These are phyloP conservation scores for Drosophila tsacasi DNA, from an alignment of 1,140 invertebrate species.

Conservation along the genomic window DNA sequence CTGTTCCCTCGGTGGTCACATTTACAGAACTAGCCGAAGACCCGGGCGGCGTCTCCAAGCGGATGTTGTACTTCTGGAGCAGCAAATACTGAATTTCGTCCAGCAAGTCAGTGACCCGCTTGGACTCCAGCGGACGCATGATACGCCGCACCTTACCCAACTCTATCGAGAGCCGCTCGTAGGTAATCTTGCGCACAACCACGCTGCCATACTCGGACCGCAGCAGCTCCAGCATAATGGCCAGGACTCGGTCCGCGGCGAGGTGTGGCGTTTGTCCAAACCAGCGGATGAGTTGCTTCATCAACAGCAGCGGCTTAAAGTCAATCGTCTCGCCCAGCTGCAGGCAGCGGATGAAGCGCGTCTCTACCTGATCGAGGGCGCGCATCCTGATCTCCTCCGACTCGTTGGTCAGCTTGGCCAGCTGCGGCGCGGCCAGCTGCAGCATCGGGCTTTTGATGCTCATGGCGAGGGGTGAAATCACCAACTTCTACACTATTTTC, in stretches of 20 bases:
- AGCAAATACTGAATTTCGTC: conserved; percentile 52
- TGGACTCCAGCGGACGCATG: conserved; percentile 14
- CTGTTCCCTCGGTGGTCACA: neutral
- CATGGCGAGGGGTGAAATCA: neutral
- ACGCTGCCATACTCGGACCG: conserved; percentile 51
- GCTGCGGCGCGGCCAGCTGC: conserved; percentile 30
- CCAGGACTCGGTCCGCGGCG: conserved; percentile 57
- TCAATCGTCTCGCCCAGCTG: conserved; percentile 44
- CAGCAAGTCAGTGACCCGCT: conserved; percentile 40
- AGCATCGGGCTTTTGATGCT: conserved; percentile 1
- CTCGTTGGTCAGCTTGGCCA: conserved; percentile 68
- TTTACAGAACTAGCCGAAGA: neutral
- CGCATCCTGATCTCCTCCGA: conserved; percentile 75
- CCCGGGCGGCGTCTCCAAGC: neutral
- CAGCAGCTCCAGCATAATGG: conserved; percentile 65
- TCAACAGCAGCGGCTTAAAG: conserved; percentile 63
- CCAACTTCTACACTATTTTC: neutral
- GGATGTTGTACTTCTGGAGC: conserved; percentile 19
- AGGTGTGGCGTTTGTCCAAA: conserved; percentile 54
- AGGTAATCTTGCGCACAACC: conserved; percentile 53
- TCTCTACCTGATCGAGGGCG: conserved; percentile 68
- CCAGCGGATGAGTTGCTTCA: conserved; percentile 82
- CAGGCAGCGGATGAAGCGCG: conserved; percentile 58
- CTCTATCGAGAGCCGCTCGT: conserved; percentile 51
- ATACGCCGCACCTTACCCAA: conserved; percentile 58